These are phyloP conservation scores for Epinephelus fuscoguttatus DNA, from an alignment of 2,113 vertebrate genomes.

Conservation along the genomic window DNA sequence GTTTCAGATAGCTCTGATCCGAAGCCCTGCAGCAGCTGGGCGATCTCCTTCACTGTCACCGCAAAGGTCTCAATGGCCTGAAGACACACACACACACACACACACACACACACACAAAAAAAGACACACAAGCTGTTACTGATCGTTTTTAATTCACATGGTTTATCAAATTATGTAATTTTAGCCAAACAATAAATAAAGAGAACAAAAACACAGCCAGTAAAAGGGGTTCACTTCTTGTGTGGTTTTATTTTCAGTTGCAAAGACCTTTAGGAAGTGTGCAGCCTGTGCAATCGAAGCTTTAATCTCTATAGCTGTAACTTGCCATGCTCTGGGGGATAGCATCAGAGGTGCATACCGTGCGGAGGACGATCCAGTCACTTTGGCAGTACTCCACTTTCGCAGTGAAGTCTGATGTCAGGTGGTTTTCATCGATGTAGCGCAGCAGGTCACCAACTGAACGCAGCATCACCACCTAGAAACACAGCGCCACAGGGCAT, in stretches of 20 bases:
- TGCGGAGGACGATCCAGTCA: conserved; percentile 95
- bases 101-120: not conserved
- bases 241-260: not conserved
- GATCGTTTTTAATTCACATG: not conserved
- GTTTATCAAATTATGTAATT: not conserved
- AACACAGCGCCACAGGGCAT: not conserved
- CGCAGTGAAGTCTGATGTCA: conserved; percentile 93
- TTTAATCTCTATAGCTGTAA: not conserved
- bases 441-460: conserved; percentile 94
- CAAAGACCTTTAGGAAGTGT: not conserved
- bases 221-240: not conserved
- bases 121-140: too few relatives aligned
- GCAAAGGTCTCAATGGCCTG: conserved; percentile 98
- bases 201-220: not conserved
- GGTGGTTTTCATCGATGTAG: conserved; percentile 95
- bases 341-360: conserved; percentile 80
- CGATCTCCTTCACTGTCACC: conserved; percentile 96
- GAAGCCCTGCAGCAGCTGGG: conserved; percentile 94
- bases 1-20: conserved; percentile 94
- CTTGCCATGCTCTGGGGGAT: not conserved
- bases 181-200: not conserved
- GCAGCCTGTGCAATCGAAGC: not conserved
- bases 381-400: conserved; percentile 93
- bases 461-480: conserved; percentile 96
- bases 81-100: conserved; percentile 54